A percentile compares a stretch with the other conserved stretches of the same genome.
phyloP scores from a whole-genome alignment of 2,113 vertebrate species.

The Morone saxatilis region DNA sequence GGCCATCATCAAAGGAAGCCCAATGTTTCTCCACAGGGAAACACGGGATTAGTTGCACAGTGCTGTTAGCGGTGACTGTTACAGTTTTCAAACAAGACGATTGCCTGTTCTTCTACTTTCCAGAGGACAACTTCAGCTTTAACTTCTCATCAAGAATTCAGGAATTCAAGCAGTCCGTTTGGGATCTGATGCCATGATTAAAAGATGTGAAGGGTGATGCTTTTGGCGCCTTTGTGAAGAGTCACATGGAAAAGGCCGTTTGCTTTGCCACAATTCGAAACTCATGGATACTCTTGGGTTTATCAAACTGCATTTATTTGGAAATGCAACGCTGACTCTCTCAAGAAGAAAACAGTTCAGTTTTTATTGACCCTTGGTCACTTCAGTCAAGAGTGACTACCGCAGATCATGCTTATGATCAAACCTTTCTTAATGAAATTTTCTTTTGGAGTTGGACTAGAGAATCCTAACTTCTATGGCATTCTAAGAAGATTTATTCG shows the following conservation, averaged over 20 bases:
- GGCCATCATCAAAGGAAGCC: slow-evolving; percentile 52
- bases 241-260: background rate
- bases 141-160: slow-evolving; percentile 7
- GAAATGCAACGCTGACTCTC: background rate
- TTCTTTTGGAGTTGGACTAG: background rate
- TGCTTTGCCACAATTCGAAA: background rate
- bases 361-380: background rate
- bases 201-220: background rate
- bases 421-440: slow-evolving; percentile 21
- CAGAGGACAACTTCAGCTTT: slow-evolving; percentile 29
- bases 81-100: slow-evolving; percentile 30
- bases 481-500: slow-evolving; percentile 1
- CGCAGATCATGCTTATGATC: slow-evolving; percentile 16
- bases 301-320: background rate
- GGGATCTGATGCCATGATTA: background rate
- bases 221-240: background rate
- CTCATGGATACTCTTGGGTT: slow-evolving; percentile 11
- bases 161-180: slow-evolving; percentile 20
- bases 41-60: slow-evolving; percentile 44
- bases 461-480: background rate
- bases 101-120: slow-evolving; percentile 23
- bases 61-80: background rate
- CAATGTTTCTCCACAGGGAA: slow-evolving; percentile 48
- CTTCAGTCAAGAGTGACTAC: slow-evolving; percentile 11
- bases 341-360: background rate